Conservation (phyloP, 2,797 vertebrate species). For the Anniella stebbinsi region DNA sequence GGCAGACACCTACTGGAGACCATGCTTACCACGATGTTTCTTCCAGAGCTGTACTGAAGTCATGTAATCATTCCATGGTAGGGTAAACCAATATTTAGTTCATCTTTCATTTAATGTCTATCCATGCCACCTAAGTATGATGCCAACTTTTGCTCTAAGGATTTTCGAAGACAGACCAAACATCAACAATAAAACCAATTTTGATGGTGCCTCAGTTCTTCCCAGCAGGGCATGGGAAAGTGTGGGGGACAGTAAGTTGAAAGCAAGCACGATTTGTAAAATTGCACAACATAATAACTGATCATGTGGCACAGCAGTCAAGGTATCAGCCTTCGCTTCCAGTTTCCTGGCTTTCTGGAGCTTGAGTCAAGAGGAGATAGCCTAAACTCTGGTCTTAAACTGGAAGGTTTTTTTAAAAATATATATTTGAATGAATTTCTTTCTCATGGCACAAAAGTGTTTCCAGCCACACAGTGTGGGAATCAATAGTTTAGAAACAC, state of each 20-base stretch:
- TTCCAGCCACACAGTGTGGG: neutral
- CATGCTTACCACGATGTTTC: neutral
- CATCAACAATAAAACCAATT: conserved; percentile 69
- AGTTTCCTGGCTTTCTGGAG: too few species aligned
- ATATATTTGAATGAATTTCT: neutral
- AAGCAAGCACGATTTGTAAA: too few species aligned
- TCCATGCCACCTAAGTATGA: neutral
- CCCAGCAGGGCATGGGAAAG: conserved; percentile 47
- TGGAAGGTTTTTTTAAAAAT: too few species aligned
- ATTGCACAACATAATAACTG: too few species aligned
- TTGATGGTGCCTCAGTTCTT: conserved; percentile 70
- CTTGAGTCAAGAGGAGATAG: too few species aligned
- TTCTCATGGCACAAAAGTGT: neutral
- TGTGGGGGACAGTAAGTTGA: too few species aligned
- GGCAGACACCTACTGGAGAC: neutral
- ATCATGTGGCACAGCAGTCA: too few species aligned
- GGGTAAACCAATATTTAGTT: neutral
- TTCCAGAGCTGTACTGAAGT: neutral
- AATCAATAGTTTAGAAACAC: neutral
- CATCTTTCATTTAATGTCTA: neutral
- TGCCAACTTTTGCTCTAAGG: neutral
- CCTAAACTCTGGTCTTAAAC: too few species aligned
- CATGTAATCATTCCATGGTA: neutral
- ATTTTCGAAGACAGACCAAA: conserved; percentile 41
- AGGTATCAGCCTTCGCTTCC: too few species aligned